phyloP scores from a whole-genome alignment of 30 jellyfish, hydroid and myxozoan genomes.

The Aurelia aurita complex sp. Pacific region DNA sequence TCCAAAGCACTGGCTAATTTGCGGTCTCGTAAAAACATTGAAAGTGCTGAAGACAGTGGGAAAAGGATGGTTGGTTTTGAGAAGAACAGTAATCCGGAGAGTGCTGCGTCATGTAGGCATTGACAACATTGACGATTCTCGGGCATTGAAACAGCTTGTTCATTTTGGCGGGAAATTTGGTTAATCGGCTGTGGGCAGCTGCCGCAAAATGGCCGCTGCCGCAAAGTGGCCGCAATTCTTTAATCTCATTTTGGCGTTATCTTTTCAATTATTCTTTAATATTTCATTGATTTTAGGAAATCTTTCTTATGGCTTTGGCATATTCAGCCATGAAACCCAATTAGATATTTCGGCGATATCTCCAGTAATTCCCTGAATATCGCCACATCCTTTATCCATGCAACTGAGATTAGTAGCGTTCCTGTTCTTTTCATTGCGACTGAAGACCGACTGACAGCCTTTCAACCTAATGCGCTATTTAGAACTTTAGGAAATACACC shows the following conservation, averaged over 20 bases:
- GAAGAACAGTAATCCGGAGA: too few relatives aligned
- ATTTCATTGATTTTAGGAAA: slow-evolving; percentile 46
- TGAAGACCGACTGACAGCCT: too few relatives aligned
- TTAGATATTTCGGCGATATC: slow-evolving; percentile 56
- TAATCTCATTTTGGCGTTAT: slow-evolving; percentile 17
- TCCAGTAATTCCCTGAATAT: slow-evolving; percentile 50
- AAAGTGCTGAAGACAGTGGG: too few relatives aligned
- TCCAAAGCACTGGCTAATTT: too few relatives aligned
- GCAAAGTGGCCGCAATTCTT: slow-evolving; percentile 28
- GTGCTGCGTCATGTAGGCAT: too few relatives aligned
- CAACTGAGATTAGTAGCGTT: slow-evolving; percentile 46
- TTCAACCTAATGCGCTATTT: too few relatives aligned
- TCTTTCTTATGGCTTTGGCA: slow-evolving; percentile 44
- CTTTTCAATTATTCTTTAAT: slow-evolving; percentile 39
- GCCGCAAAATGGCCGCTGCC: slow-evolving; percentile 14
- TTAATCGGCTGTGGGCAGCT: too few relatives aligned
- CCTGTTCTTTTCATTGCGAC: slow-evolving; percentile 46
- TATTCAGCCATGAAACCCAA: slow-evolving; percentile 66
- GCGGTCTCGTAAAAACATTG: too few relatives aligned
- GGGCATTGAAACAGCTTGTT: too few relatives aligned
- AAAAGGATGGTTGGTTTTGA: too few relatives aligned
- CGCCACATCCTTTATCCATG: slow-evolving; percentile 62
- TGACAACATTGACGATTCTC: too few relatives aligned
- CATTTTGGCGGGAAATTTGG: too few relatives aligned
- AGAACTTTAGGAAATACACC: not conserved